Evolutionary conservation across 2,888 invertebrate species (phyloP), one percentile per base, ranked within the genome.

Genomic region (Volucella inflata): DNA sequence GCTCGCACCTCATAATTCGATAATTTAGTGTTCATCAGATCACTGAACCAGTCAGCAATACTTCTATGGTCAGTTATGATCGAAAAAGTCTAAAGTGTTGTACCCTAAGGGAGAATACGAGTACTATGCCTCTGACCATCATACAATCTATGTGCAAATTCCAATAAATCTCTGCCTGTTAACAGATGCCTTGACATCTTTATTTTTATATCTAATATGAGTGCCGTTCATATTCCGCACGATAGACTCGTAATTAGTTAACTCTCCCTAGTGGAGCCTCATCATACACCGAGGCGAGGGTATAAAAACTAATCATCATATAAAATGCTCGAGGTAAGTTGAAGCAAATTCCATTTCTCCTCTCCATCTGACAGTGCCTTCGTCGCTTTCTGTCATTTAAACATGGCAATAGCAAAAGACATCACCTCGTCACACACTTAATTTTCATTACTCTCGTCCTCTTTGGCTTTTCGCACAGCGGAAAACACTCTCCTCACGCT

Each of bases 401-500:
- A 30, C 30, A 30, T 30, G 30, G 30, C 30, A 30, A 30, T 30
- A 30, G 30, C 30, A 30, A 16, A n/a, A 17, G n/a, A 42, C 62
- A 38, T 36, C 40, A 17, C 36, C 11, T n/a, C 12, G 44, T 51
- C 30, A 11, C 14, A 64, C 50, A 71, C 55, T 77, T 68, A 72
- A 78, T 78, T 83, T 78, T 83, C 82, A 83, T 83, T 82, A 78
- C 77, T 55, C 65, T 82, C 42, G 38, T 71, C 50, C 30, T 68
- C 57, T 46, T 62, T 64, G 17, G 14, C 17, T 68, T 68, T 46
- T 53, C 55, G 16, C 42, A 14, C 50, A 38, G 40, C 14, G 38
- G 8, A 62, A 44, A 75, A 72, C 60, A 38, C 77, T 78, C 83
- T 77, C 57, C 64, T 64, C 48, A 64, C 36, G 55, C 74, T 77